Evolutionary conservation across 1,140 invertebrate species (phyloP), one percentile per base, ranked within the genome.

Genomic region (Cepaea nemoralis): DNA sequence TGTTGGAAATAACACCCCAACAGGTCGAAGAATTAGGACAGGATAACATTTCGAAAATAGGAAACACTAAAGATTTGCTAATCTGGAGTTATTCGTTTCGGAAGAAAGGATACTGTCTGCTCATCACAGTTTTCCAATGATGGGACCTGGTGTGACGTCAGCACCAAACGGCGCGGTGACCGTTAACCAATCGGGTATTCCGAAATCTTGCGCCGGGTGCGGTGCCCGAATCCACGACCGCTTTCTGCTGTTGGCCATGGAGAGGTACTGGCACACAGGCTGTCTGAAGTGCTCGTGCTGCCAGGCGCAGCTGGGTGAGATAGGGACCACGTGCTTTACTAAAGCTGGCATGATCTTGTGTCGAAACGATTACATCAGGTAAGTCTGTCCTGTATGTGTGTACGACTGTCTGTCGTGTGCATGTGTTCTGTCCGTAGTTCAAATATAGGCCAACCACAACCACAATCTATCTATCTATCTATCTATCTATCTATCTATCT

Each of bases 241-340:
- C 90, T 97, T 94, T 93, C 93, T 97, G 82, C 93, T 97, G 80
- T 95, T 96, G 91, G 96, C 96, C 71, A 93, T 97, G 89, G 96
- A 98, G 92, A 94, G 96, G 88, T 97, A 96, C 92, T 98, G 97
- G 97, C 96, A 98, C 86, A 92, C 93, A 94, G 94, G 94, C 83
- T 98, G 97, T 92, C 94, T 98, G 86, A 98, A 98, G 92, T 98
- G 97, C 93, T 94, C 95, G 85, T 96, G 94, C 91, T 98, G 97
- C 92, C 94, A 94, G 77, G 94, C 94, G 79, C 94, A 95, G 88
- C 93, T 98, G 81, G 96, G 96, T 80, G 96, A 98, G 87, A 95
- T 98, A 88, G 96, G 96, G 66, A 93, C 94, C 66, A 96, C 96
- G 83, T 98, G 96, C 93, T 98, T 96, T 92, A 96, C 95, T 87